These are phyloP conservation scores for Acanthococcus lagerstroemiae DNA, from an alignment of 2,888 invertebrate genomes.

Conservation along the genomic window DNA sequence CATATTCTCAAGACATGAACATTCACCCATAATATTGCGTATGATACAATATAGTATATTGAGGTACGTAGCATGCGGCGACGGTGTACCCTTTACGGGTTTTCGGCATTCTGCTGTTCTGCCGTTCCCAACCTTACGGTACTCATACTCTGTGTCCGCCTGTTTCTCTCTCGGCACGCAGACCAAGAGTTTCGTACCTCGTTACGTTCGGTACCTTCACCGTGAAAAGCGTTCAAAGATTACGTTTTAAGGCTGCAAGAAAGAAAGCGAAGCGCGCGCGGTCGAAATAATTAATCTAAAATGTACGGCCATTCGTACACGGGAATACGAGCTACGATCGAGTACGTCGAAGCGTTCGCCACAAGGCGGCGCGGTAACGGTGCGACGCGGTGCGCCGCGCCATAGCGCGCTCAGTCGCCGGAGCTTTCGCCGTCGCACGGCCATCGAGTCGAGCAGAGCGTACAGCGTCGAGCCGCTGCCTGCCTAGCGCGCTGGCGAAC, in stretches of 20 bases:
- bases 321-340: not conserved
- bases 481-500: slow-evolving; percentile 1
- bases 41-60: no score
- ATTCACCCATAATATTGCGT: no score
- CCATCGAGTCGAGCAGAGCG: slow-evolving; percentile 2
- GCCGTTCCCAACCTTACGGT: not conserved
- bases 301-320: not conserved
- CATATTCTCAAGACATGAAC: no score
- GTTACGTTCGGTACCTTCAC: not conserved
- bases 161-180: not conserved
- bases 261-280: not conserved
- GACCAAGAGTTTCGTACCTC: no score
- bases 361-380: not conserved
- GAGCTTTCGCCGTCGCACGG: no score
- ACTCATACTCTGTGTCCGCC: not conserved
- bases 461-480: not conserved
- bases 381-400: not conserved
- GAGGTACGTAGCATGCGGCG: no score
- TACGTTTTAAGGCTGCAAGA: no score
- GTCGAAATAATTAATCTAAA: not conserved
- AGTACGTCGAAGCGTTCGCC: not conserved
- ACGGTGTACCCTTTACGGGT: no score
- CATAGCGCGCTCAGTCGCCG: no score
- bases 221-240: not conserved
- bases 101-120: not conserved